A percentile compares a stretch with the other conserved stretches of the same genome.
Evolutionary conservation across 2,888 invertebrate species (phyloP).

Genomic region (Lamellibrachia columna): DNA sequence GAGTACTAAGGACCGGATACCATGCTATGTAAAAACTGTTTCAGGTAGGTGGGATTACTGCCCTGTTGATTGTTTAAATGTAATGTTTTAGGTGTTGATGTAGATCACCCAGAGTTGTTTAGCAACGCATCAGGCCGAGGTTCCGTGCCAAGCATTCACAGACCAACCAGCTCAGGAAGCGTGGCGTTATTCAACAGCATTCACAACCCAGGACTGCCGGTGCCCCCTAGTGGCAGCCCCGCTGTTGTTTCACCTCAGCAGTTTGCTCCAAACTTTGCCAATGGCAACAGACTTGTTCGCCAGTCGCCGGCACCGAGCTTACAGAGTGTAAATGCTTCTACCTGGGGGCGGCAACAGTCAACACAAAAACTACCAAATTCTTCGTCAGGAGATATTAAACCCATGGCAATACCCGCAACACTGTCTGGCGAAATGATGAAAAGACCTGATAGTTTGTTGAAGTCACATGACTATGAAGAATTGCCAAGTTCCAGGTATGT

Average conservation of each 20-base stretch:
- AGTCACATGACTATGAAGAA: constrained; percentile 12
- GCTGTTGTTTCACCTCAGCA: not conserved
- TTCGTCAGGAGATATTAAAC: not conserved
- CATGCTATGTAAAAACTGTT: too few relatives aligned
- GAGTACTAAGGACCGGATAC: too few relatives aligned
- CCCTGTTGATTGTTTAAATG: not conserved
- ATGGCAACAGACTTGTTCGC: not conserved
- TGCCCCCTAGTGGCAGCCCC: not conserved
- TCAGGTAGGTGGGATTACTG: too few relatives aligned
- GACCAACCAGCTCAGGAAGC: not conserved
- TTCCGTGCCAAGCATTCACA: not conserved
- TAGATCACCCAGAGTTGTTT: not conserved
- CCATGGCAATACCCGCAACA: not conserved
- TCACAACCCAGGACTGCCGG: not conserved
- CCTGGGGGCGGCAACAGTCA: not conserved
- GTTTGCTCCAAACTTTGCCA: not conserved
- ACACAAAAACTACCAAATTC: not conserved
- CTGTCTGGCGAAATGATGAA: not conserved
- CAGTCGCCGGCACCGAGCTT: not conserved
- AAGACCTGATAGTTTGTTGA: not conserved
- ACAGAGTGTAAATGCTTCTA: not conserved
- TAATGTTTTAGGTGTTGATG: not conserved
- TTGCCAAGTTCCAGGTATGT: not conserved
- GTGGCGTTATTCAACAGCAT: not conserved
- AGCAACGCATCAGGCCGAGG: not conserved